Base-by-base conservation (phyloP, 2,888 invertebrate genomes). In the Cosmia pyralina region DNA sequence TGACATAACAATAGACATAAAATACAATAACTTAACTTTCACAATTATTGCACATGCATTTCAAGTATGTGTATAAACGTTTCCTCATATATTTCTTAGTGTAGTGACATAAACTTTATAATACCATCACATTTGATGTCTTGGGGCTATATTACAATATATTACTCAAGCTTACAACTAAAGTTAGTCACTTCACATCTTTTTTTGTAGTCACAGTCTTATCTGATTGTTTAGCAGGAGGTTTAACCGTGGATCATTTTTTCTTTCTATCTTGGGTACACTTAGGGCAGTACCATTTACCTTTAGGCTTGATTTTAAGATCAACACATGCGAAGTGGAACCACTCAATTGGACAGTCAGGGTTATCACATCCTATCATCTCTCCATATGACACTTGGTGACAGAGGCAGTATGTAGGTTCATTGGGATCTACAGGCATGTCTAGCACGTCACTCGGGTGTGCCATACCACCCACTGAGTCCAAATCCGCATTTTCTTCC, bases 401-500 rank as follows among this genome's bases (percentile, higher is more conserved):
- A 91, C 99, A 99, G 55, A 99, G 96, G 93, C 99, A 99, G 92
- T 99, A 99, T 0, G 99, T 99, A 0, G 99, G 99, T 92, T 99
- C 99, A 91, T 99, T 99, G 0, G 99, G 99, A 96, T 99, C 98
- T 0, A 98, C 98, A 0, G 98, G 98, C 98, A 98, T 98, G 86
- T 98, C 98, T 53, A 98, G 95, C 17, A 98, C 98, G 91, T 98
- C 99, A 83, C 99, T 98, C 0, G 98, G 98, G 94, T 98, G 98
- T 1, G 98, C 97, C 91, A 97, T 97, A 66, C 97, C 96, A 55
- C 92, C 94, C 2, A 94, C 95, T 6, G 96, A 94, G 81, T 97
- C 97, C 83, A 97, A 91, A 80, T 96, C 96, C 11, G 92, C 95
- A 87, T 93, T 94, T 82, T 95, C 96, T 71, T 95, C 95, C 74